phyloP scores from a whole-genome alignment of 64 coral and sea anemone species.

The Montipora cactus region DNA sequence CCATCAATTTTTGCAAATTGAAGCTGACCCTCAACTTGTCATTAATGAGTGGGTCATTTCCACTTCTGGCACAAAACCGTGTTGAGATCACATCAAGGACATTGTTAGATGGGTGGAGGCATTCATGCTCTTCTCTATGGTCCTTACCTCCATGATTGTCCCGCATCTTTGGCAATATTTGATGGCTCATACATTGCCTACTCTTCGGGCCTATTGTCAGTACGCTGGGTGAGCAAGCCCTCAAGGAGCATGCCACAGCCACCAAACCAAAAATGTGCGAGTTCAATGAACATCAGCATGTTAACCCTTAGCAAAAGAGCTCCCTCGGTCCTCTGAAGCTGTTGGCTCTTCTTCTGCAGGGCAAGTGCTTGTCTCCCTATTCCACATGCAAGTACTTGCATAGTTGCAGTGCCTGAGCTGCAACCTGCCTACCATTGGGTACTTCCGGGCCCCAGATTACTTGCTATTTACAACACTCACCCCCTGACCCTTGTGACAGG shows the following conservation, averaged over 20 bases:
- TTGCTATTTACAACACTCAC: too few species aligned
- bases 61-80: not conserved
- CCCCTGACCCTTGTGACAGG: too few species aligned
- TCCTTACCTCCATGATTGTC: not conserved
- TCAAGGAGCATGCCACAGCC: not conserved
- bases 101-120: not conserved
- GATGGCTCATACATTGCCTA: not conserved
- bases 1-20: not conserved
- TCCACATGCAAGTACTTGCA: too few species aligned
- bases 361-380: too few species aligned
- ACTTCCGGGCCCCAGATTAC: too few species aligned
- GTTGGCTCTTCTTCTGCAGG: too few species aligned
- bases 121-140: not conserved
- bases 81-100: not conserved
- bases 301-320: too few species aligned
- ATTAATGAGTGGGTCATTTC: not conserved
- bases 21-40: not conserved
- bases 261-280: not conserved
- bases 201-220: conserved; percentile 5
- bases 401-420: too few species aligned
- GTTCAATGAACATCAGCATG: not conserved
- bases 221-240: not conserved
- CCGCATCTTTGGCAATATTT: not conserved
- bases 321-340: too few species aligned
- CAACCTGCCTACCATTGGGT: too few species aligned